phyloP scores from a whole-genome alignment of 1,140 invertebrate genomes.

The Drosophila guanche region DNA sequence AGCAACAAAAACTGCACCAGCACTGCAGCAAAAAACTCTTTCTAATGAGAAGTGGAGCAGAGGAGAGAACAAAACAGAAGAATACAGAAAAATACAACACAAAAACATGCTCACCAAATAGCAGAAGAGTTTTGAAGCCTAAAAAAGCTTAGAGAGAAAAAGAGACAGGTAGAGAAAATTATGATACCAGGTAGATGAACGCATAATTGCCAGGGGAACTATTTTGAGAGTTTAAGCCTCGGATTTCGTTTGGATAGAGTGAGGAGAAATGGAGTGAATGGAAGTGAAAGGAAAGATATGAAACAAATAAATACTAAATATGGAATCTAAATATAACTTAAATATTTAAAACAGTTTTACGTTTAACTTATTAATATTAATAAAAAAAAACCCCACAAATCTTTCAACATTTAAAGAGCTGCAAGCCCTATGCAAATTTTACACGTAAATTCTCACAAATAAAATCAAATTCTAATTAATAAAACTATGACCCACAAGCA shows the following conservation, averaged over 20 bases:
- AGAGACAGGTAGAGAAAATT: constrained; percentile 34
- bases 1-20: constrained; percentile 29
- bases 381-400: too few species aligned
- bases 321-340: too few species aligned
- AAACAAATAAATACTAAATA: too few species aligned
- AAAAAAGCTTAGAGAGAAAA: constrained; percentile 20
- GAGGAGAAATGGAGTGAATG: background rate
- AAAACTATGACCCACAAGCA: too few species aligned
- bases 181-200: constrained; percentile 55
- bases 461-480: too few species aligned
- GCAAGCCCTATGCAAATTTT: too few species aligned
- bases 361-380: too few species aligned
- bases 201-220: constrained; percentile 36
- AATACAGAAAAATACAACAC: background rate
- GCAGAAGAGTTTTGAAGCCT: constrained; percentile 40
- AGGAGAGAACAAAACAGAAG: constrained; percentile 20
- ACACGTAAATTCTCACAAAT: too few species aligned
- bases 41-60: constrained; percentile 73
- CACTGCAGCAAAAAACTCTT: constrained; percentile 31
- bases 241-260: constrained; percentile 17
- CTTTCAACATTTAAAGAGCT: too few species aligned
- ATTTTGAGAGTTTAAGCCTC: background rate
- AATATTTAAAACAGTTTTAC: too few species aligned
- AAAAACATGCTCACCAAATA: constrained; percentile 26
- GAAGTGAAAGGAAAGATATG: background rate